Percentiles rank a stretch among this genome's conserved stretches.
Evolutionary conservation across 2,888 invertebrate genomes (phyloP).

Genomic region (Phaedon cochleariae): DNA sequence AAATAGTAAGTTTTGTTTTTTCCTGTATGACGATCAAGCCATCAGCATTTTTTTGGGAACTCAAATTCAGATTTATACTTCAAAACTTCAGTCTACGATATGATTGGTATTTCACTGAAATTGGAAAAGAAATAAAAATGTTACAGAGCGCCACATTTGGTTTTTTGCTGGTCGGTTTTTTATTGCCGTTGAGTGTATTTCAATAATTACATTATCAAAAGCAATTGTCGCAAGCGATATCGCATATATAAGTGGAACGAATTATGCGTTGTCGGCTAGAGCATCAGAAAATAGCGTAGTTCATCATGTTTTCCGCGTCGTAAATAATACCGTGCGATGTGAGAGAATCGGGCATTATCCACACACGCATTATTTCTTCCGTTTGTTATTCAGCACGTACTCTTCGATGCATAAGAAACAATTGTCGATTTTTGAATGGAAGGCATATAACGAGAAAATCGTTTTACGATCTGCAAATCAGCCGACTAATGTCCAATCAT

Average conservation of each 20-base stretch:
- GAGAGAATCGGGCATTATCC: constrained; percentile 1
- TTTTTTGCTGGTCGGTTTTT: no score
- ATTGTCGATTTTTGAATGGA: constrained; percentile 15
- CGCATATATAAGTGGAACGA: not conserved
- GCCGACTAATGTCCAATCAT: not conserved
- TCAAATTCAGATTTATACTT: no score
- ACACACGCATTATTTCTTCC: constrained; percentile 2
- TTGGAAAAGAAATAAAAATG: no score
- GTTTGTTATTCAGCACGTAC: constrained; percentile 14
- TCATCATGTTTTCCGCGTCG: constrained; percentile 9
- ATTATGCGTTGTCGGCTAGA: not conserved
- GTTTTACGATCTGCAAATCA: constrained; percentile 13
- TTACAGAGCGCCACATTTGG: no score
- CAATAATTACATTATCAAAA: not conserved
- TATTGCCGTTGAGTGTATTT: not conserved
- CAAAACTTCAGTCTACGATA: no score
- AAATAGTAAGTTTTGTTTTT: no score
- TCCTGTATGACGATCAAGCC: no score
- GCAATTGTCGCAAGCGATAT: not conserved
- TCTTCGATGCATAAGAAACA: constrained; percentile 13
- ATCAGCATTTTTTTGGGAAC: no score
- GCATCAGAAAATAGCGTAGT: constrained; percentile 13
- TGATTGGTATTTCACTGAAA: no score
- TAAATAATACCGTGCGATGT: constrained; percentile 15
- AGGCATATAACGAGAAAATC: constrained; percentile 11